Evolutionary conservation across 2,888 invertebrate species (phyloP), one percentile per base, ranked within the genome.

Genomic region (Andrena trimmerana): DNA sequence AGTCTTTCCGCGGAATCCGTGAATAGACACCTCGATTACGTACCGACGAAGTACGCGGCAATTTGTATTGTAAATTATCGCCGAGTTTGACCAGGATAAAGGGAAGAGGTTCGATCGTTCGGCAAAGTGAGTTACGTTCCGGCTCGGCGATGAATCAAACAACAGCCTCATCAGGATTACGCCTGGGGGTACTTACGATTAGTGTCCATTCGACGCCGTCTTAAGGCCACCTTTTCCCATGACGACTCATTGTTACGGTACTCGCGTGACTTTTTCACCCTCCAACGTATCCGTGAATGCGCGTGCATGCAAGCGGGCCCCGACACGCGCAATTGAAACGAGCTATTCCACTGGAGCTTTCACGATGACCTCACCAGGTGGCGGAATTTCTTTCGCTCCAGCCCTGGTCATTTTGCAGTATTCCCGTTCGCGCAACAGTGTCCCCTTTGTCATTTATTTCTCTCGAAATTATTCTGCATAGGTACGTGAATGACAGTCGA

Each of bases 211-310:
- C 83, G 86, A 78, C 77, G 81, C 71, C 67, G 79, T 72, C 81
- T 77, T 79, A 80, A 78, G 82, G 80, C 80, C 77, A 85, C 78
- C 85, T 89, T 89, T 80, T 89, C 88, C 86, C 88, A 89, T 88
- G 89, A 84, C 83, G 88, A 84, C 86, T 86, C 85, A 86, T 88
- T 87, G 88, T 89, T 89, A 89, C 89, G 89, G 89, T 89, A 89
- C 89, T 86, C 86, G 84, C 78, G 76, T 83, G 83, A 89, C 86
- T 88, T 88, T 88, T 86, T 85, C 88, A 83, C 82, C 84, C 78
- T 82, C 83, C 69, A 66, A 76, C 84, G 71, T 78, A 68, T 74
- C 63, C 63, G 70, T 73, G 82, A 74, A 75, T 57, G 52, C 65
- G 71, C 81, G 31, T 71, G 72, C 81, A 67, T 62, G 67, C 80